Conservation (phyloP, 2,888 invertebrate genomes). For the Mythimna loreyi region DNA sequence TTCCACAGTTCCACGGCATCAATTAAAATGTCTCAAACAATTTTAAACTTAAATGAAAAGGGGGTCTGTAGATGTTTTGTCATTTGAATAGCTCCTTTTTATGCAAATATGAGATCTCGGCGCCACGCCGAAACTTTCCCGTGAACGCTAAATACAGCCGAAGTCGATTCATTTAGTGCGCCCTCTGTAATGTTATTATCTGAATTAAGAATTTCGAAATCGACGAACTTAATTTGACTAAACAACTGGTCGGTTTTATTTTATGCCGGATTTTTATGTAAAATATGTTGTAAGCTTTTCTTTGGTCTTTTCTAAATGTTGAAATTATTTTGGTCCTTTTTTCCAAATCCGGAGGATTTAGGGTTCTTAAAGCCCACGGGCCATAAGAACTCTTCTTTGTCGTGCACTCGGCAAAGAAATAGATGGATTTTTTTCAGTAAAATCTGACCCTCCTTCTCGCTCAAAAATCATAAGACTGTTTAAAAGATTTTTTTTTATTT, state of each 20-base stretch:
- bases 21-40: constrained; percentile 84
- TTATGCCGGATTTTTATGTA: constrained; percentile 55
- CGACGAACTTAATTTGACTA: constrained; percentile 80
- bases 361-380: too few relatives aligned
- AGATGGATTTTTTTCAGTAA: too few relatives aligned
- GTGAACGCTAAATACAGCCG: constrained; percentile 76
- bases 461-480: too few relatives aligned
- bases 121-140: constrained; percentile 73
- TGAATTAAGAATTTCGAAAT: constrained; percentile 84
- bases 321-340: too few relatives aligned
- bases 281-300: constrained; percentile 39
- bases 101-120: constrained; percentile 85
- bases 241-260: constrained; percentile 74
- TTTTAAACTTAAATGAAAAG: constrained; percentile 88
- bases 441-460: too few relatives aligned
- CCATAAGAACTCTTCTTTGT: too few relatives aligned
- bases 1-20: constrained; percentile 74
- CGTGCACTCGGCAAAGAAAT: too few relatives aligned
- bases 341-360: too few relatives aligned
- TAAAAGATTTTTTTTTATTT: too few relatives aligned
- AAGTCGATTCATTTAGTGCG: constrained; percentile 79
- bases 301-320: neutral
- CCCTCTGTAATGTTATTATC: constrained; percentile 83
- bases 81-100: constrained; percentile 86
- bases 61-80: constrained; percentile 86